Percentiles rank a stretch among this genome's conserved stretches.
Conservation (phyloP, 2,888 invertebrate species). For the Machimus atricapillus region DNA sequence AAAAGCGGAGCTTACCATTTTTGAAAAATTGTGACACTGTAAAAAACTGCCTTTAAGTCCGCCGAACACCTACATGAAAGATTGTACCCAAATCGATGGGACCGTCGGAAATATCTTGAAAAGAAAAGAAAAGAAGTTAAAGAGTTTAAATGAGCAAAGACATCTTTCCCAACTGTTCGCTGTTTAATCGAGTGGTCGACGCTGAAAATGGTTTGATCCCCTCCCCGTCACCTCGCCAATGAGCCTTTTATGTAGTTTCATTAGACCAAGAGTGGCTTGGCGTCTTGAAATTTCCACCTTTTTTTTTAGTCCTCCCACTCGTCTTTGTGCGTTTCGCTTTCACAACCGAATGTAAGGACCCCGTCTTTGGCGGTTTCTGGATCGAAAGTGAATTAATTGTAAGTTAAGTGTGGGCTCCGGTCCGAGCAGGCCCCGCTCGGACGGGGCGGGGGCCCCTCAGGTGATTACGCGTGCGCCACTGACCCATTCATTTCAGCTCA, state of each 20-base stretch:
- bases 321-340: constrained; percentile 15
- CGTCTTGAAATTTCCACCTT: constrained; percentile 4
- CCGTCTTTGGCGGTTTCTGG: not conserved
- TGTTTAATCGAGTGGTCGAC: constrained; percentile 26
- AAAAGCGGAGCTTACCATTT: constrained; percentile 33
- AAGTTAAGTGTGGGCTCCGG: not conserved
- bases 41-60: constrained; percentile 29
- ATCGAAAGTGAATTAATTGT: constrained; percentile 3
- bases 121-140: not conserved
- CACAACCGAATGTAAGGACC: not conserved
- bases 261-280: constrained; percentile 22
- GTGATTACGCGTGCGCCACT: constrained; percentile 25
- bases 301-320: constrained; percentile 10
- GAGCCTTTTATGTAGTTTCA: constrained; percentile 37
- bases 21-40: constrained; percentile 11
- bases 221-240: constrained; percentile 36
- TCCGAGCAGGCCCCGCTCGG: not conserved
- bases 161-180: not conserved
- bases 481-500: constrained; percentile 13
- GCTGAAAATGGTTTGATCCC: constrained; percentile 33
- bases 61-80: constrained; percentile 23
- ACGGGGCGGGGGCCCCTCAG: not conserved
- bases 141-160: not conserved
- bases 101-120: not conserved
- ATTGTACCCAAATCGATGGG: not conserved